phyloP scores from a whole-genome alignment of 2,888 invertebrate species.

The Orthosia gracilis region DNA sequence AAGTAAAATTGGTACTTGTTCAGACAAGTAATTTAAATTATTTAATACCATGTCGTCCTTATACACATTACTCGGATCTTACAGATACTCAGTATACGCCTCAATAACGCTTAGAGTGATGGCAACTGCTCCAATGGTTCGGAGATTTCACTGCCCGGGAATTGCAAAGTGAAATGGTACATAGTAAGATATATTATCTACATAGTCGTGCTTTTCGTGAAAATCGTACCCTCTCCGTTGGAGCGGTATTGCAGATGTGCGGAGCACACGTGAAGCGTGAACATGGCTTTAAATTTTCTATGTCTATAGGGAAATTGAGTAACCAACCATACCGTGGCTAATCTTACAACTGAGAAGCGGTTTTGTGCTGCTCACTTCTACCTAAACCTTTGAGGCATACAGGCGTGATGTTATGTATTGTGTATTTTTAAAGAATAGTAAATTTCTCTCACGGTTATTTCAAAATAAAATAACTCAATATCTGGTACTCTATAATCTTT shows the following conservation, averaged over 20 bases:
- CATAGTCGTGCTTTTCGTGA: background rate
- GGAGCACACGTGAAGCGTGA: background rate
- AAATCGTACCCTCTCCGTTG: background rate
- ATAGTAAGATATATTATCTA: background rate
- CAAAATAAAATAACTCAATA: no score
- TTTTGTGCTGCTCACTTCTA: no score
- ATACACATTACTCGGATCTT: no score
- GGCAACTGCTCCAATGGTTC: background rate
- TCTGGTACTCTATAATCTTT: no score
- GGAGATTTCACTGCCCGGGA: background rate
- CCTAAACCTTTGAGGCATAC: no score
- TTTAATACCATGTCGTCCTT: no score
- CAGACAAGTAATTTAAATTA: no score
- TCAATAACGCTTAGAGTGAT: background rate
- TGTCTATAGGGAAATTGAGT: background rate
- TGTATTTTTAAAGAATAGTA: background rate
- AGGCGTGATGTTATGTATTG: no score
- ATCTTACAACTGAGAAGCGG: no score
- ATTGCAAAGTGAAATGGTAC: background rate
- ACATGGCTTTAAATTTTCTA: background rate
- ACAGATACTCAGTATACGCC: background rate
- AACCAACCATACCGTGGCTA: background rate
- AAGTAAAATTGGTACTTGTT: no score
- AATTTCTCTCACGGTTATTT: background rate
- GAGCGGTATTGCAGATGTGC: background rate